These are phyloP conservation scores for Diplodus puntazzo DNA, from an alignment of 2,797 vertebrate species.

Conservation along the genomic window DNA sequence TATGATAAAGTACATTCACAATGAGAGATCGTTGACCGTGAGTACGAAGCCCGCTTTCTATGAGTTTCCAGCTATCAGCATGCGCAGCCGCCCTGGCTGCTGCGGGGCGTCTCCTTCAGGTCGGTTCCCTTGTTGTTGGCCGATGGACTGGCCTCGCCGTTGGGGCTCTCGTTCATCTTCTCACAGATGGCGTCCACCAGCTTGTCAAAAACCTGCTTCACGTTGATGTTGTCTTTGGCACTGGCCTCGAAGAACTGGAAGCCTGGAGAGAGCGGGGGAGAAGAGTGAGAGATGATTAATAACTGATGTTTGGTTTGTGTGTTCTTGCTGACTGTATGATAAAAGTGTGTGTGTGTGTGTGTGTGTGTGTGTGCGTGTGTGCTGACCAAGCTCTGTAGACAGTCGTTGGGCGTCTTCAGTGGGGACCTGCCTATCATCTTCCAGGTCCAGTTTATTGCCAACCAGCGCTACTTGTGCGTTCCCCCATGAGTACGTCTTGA, in stretches of 20 bases:
- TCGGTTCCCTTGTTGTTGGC: conserved; percentile 78
- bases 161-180: conserved; percentile 92
- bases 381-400: conserved; percentile 89
- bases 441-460: conserved; percentile 93
- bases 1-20: conserved; percentile 50
- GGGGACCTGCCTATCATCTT: conserved; percentile 90
- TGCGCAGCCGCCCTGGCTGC: conserved; percentile 82
- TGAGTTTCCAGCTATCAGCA: conserved; percentile 81
- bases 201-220: conserved; percentile 93
- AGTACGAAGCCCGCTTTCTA: conserved; percentile 8
- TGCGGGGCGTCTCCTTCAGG: conserved; percentile 80
- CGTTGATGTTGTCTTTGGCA: conserved; percentile 93
- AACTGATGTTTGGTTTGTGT: conserved; percentile 1
- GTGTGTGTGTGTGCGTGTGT: conserved; percentile 5
- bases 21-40: conserved; percentile 40
- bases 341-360: not conserved
- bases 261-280: conserved; percentile 73
- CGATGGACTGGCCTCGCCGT: conserved; percentile 71
- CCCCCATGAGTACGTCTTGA: conserved; percentile 96
- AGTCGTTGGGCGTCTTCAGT: conserved; percentile 87
- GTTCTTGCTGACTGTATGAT: not conserved
- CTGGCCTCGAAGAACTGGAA: conserved; percentile 95
- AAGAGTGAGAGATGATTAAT: not conserved
- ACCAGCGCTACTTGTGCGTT: conserved; percentile 93
- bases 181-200: conserved; percentile 93